Evolutionary conservation across 1,140 invertebrate species (phyloP), one percentile per base, ranked within the genome.

Genomic region (Daktulosphaira vitifoliae): DNA sequence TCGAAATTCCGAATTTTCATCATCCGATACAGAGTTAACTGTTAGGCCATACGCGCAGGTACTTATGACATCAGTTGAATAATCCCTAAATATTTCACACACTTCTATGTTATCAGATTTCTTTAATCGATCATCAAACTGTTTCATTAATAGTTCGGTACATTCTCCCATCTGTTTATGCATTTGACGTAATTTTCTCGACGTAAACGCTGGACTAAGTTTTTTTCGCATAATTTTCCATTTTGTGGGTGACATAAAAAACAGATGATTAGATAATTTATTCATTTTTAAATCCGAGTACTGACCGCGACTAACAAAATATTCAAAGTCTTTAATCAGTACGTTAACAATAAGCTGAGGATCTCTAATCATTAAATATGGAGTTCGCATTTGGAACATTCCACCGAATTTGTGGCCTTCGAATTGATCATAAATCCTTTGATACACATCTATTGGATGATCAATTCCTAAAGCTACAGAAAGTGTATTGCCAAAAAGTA

Each of bases 61-160:
- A 0, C 80, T 81, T 16, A 85, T 82, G 0, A 83, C 78, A 71
- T 85, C 84, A 42, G 82, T 83, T 0, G 81, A 79, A 68, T 79
- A 85, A 49, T 79, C 77, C 0, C 78, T 78, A 46, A 81, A 77
- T 2, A 82, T 68, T 20, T 84, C 79, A 11, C 80, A 78, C 25
- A 82, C 74, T 70, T 80, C 79, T 8, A 79, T 51, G 65, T 67
- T 46, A 2, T 72, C 65, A 76, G 77, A 15, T 71, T 64, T 11
- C 76, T 72, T 25, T 4, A 5, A 62, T 16, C 13, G 25, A 20
- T 11, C 23, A 22, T 3, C 56, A 38, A 5, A 62, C 29, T 70
- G 16, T 9, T 3, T 71, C 79, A 78, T 13, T 79, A 68, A 11
- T 20, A 72, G 39, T 2, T 70, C 50, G 33, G 54, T 53, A 51